Base-by-base conservation (phyloP, 2,888 invertebrate species). In the Cosmorhoe ocellata region DNA sequence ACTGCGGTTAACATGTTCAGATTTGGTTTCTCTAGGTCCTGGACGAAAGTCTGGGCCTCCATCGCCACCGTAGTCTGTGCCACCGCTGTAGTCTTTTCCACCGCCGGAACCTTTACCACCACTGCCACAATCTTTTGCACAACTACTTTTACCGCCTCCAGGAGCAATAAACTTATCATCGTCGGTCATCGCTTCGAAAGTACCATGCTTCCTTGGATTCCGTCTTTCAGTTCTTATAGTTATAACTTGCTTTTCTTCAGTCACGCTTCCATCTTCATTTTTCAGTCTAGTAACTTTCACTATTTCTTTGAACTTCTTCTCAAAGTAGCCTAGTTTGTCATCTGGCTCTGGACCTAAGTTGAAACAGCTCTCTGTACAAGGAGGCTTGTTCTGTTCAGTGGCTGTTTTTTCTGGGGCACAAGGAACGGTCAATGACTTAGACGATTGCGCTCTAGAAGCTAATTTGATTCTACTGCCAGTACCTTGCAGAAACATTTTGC, bases 231-330 rank as follows among this genome's bases (percentile, higher is more conserved):
- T 74, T 54, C 61, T 75, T 1, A 76, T 63, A 8, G 69, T 76
- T n/a, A 76, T 68, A 0, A 69, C 57, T 63, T 71, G 65, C 54
- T 69, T 76, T 52, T 78, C 67, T 57, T 76, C 73, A 8, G 55
- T 58, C 6, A 79, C 49, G 12, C 67, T 72, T 1, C 79, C 79
- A 48, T 78, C 71, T 11, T 61, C 56, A 14, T 77, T 72, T 12
- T 63, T 52, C 9, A 60, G 28, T 45, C 71, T 68, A 6, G 59
- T 69, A 1, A 79, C 59, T 56, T 66, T 78, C 0, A 74, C 63
- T n/a, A 71, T 64, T 61, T 76, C 69, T 53, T 76, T 70, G n/a
- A 61, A 68, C 40, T 67, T 73, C 24, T 63, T 71, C 39, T 71
- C 70, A 40, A 65, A 68, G 31, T 61, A 61, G 3, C 67, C 69